These are phyloP conservation scores for Lithophane ornitopus DNA, from an alignment of 2,888 invertebrate genomes.

Conservation along the genomic window DNA sequence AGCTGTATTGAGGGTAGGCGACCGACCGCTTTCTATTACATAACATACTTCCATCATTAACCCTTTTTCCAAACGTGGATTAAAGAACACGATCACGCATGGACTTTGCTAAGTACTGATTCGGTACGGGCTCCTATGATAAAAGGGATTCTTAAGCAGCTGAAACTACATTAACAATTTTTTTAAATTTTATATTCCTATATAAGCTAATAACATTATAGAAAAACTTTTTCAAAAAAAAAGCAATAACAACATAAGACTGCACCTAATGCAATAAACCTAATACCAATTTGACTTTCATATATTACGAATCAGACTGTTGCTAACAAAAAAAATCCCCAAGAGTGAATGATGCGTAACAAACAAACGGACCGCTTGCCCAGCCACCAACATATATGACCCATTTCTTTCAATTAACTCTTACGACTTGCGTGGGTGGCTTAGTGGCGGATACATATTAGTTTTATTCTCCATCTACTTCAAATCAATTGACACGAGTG, in stretches of 20 bases:
- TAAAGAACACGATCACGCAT: constrained; percentile 3
- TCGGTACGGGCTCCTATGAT: too few species aligned
- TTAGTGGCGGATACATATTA: constrained; percentile 61
- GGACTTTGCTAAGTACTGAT: background rate
- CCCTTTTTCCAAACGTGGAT: background rate
- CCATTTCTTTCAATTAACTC: constrained; percentile 68
- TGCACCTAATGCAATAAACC: constrained; percentile 26
- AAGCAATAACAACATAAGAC: background rate
- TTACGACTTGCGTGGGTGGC: constrained; percentile 63
- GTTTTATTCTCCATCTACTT: constrained; percentile 64
- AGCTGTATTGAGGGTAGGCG: background rate
- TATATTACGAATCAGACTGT: constrained; percentile 16
- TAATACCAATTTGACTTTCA: constrained; percentile 29
- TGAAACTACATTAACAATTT: background rate
- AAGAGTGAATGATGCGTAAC: constrained; percentile 55
- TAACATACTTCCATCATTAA: background rate
- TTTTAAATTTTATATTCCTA: background rate
- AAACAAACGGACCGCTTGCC: constrained; percentile 44
- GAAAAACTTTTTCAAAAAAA: background rate
- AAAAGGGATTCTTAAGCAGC: background rate
- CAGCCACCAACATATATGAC: constrained; percentile 61
- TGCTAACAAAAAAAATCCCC: constrained; percentile 24
- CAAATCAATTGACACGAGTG: constrained; percentile 58
- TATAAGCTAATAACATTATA: background rate
- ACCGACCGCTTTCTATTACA: background rate